These are phyloP conservation scores for Xylota segnis DNA, from an alignment of 2,888 invertebrate species.

Conservation along the genomic window DNA sequence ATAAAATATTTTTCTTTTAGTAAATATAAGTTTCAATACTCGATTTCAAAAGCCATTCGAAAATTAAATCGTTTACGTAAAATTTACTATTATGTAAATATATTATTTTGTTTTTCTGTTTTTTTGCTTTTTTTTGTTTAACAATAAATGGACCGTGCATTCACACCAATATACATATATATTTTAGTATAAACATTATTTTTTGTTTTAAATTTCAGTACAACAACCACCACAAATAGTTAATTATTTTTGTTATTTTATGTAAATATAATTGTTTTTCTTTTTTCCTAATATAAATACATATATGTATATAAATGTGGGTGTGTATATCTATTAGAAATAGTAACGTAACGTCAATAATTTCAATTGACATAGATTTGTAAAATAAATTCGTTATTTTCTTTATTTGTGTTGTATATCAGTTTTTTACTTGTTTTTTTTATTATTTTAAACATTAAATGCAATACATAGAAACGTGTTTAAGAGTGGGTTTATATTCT, in stretches of 20 bases:
- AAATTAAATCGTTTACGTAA: background rate
- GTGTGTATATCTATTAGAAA: slow-evolving; percentile 21
- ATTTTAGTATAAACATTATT: slow-evolving; percentile 38
- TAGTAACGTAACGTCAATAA: slow-evolving; percentile 53
- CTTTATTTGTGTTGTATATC: background rate
- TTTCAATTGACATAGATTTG: slow-evolving; percentile 61
- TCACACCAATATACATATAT: slow-evolving; percentile 46
- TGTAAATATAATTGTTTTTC: slow-evolving; percentile 61
- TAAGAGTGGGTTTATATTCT: background rate
- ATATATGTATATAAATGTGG: slow-evolving; percentile 30
- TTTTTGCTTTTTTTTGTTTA: slow-evolving; percentile 30
- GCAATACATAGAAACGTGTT: background rate
- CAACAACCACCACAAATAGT: slow-evolving; percentile 64
- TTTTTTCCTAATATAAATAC: slow-evolving; percentile 42
- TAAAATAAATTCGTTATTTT: slow-evolving; percentile 70
- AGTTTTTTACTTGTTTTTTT: background rate
- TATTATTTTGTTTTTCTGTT: slow-evolving; percentile 6
- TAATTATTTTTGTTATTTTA: slow-evolving; percentile 28
- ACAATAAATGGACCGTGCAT: slow-evolving; percentile 53
- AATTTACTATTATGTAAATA: slow-evolving; percentile 15
- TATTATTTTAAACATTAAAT: background rate
- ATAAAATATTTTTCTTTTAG: background rate
- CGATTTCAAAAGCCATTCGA: background rate
- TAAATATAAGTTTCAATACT: background rate
- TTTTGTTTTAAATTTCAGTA: slow-evolving; percentile 50